Evolutionary conservation across 2,888 invertebrate species (phyloP).

Genomic region (Watsonalla binaria): DNA sequence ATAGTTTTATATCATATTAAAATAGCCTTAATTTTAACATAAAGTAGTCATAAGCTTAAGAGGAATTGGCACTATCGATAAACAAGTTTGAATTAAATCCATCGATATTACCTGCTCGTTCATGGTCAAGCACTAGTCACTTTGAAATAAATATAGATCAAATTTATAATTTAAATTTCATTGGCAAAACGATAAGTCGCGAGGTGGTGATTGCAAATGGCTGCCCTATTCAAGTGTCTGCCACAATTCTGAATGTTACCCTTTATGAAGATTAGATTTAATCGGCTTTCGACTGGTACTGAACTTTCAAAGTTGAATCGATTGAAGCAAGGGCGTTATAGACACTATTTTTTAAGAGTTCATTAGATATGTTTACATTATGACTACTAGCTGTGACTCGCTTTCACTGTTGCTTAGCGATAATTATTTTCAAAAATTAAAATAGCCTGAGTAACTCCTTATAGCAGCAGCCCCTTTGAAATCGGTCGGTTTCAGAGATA

Average conservation of each 20-base stretch:
- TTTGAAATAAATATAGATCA: constrained; percentile 22
- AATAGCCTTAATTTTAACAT: not conserved
- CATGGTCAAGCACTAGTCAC: constrained; percentile 1
- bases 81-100: not conserved
- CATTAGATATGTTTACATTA: no score
- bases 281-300: no score
- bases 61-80: not conserved
- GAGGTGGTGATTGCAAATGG: constrained; percentile 28
- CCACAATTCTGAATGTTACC: constrained; percentile 20
- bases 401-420: no score
- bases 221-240: constrained; percentile 17
- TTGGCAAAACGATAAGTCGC: constrained; percentile 18
- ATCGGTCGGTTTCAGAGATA: no score
- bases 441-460: no score
- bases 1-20: not conserved
- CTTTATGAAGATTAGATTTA: no score
- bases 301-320: no score
- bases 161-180: constrained; percentile 28
- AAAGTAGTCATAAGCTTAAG: not conserved
- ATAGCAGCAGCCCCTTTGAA: no score
- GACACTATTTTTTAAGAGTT: no score
- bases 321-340: no score
- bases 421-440: no score
- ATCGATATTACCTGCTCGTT: not conserved
- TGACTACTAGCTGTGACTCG: no score